Percentiles rank a stretch among this genome's conserved stretches.
These are phyloP conservation scores for Sylvicapra grimmia DNA, from an alignment of 2,113 vertebrate species.

Conservation along the genomic window DNA sequence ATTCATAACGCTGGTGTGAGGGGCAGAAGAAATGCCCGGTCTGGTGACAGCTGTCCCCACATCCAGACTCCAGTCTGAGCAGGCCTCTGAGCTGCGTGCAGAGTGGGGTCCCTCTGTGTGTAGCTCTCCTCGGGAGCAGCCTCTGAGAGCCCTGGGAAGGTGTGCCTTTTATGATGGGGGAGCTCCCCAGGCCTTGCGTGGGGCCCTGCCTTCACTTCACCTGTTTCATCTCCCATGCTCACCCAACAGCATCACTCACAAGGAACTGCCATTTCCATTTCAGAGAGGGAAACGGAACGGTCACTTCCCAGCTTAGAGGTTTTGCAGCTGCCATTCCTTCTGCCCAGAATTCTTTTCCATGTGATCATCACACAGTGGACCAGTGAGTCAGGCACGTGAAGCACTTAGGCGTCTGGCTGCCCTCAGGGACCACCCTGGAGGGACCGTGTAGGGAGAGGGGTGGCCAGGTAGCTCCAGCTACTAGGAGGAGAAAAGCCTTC, in stretches of 20 bases:
- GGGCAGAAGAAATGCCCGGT: neutral
- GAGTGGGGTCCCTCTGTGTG: rapidly evolving
- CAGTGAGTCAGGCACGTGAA: neutral
- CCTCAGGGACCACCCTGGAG: neutral
- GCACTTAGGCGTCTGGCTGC: neutral
- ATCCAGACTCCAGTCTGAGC: neutral
- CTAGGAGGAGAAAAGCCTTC: neutral
- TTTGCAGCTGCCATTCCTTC: neutral
- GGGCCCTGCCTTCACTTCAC: rapidly evolving
- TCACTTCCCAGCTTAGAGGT: neutral
- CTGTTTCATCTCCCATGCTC: rapidly evolving
- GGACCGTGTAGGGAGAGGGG: rapidly evolving
- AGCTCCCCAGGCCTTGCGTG: no score
- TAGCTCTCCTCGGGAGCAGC: rapidly evolving
- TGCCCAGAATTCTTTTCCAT: neutral
- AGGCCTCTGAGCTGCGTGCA: rapidly evolving
- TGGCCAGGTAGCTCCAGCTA: rapidly evolving
- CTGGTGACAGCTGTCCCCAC: neutral
- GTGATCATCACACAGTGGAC: neutral
- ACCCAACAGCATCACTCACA: rapidly evolving
- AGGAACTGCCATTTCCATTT: rapidly evolving
- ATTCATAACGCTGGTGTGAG: neutral
- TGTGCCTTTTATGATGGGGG: rapidly evolving
- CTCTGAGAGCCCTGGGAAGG: rapidly evolving
- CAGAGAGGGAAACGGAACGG: no score